Evolutionary conservation across 2,113 vertebrate species (phyloP).

Genomic region (Eptesicus fuscus): DNA sequence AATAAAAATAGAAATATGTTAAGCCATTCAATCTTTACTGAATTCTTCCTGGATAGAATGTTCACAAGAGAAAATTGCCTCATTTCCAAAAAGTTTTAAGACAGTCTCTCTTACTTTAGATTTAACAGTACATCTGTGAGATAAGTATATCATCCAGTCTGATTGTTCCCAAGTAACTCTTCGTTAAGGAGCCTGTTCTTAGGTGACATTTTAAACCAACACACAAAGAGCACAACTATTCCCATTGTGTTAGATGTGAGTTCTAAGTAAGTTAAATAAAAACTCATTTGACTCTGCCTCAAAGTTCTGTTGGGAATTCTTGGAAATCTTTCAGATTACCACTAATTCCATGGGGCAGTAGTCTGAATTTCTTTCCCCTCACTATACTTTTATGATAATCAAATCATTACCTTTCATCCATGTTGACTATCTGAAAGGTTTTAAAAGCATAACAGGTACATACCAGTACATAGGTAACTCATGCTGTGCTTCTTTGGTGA

Average conservation of each 20-base stretch:
- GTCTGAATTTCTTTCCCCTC: neutral
- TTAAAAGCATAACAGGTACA: neutral
- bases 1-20: conserved; percentile 9
- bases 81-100: neutral
- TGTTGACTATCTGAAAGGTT: neutral
- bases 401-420: neutral
- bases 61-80: neutral
- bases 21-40: neutral
- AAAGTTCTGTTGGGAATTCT: neutral
- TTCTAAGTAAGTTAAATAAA: neutral
- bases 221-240: neutral
- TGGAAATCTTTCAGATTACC: neutral
- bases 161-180: neutral
- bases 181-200: neutral
- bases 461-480: neutral
- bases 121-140: neutral
- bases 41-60: neutral
- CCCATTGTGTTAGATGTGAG: neutral
- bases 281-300: neutral
- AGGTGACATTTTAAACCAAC: neutral
- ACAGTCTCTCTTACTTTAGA: neutral
- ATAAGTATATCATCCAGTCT: neutral
- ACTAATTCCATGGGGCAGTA: neutral
- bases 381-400: neutral
- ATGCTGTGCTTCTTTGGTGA: neutral